Conservation (phyloP, 1,140 invertebrate species). For the Apis florea region DNA sequence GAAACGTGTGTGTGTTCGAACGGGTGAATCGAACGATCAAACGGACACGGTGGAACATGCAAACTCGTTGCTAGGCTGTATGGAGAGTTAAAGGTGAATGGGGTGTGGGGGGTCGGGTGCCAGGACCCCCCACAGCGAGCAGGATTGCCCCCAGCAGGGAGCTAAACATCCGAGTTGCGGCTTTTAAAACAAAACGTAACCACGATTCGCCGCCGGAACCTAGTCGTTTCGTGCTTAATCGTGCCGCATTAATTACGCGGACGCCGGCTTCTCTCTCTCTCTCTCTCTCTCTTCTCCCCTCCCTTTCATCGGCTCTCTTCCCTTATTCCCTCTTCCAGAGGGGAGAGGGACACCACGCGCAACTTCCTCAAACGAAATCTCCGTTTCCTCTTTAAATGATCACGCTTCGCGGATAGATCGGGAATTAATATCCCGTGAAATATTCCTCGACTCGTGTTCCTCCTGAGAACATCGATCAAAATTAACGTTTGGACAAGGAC, state of each 20-base stretch:
- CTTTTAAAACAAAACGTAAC: constrained; percentile 75
- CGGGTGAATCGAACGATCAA: constrained; percentile 40
- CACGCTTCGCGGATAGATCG: constrained; percentile 2
- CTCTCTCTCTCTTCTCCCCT: background rate
- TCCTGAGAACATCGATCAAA: background rate
- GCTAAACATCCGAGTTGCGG: constrained; percentile 73
- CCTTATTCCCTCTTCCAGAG: background rate
- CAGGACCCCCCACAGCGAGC: constrained; percentile 70
- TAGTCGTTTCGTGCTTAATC: constrained; percentile 74
- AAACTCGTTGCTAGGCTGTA: constrained; percentile 53
- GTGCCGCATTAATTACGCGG: constrained; percentile 76
- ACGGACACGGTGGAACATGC: constrained; percentile 27
- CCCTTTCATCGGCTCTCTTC: constrained; percentile 5
- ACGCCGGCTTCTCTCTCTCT: constrained; percentile 61
- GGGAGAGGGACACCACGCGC: background rate
- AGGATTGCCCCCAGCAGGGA: constrained; percentile 77
- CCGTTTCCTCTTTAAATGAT: constrained; percentile 29
- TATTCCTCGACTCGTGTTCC: background rate
- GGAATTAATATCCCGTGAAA: constrained; percentile 32
- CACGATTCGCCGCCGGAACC: constrained; percentile 68
- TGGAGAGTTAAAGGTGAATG: constrained; percentile 54
- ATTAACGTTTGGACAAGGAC: background rate
- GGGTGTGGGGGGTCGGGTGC: constrained; percentile 55
- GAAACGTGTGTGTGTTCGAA: constrained; percentile 52
- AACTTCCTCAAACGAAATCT: constrained; percentile 31